phyloP scores from a whole-genome alignment of 2,888 invertebrate species.

The Agonopterix alstromeriana region DNA sequence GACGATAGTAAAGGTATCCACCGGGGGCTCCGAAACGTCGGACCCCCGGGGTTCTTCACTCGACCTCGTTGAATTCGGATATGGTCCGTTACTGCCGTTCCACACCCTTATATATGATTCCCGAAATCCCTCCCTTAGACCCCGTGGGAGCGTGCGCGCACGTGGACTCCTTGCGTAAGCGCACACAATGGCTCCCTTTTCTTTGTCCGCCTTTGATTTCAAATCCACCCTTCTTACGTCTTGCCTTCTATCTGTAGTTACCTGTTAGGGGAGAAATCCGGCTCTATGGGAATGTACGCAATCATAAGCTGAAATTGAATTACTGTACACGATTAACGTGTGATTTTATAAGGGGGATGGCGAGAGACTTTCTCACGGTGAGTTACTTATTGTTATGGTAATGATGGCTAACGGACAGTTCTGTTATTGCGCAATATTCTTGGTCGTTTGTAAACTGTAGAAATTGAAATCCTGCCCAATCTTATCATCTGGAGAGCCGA shows the following conservation, averaged over 20 bases:
- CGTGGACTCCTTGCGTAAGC: conserved; percentile 66
- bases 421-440: background rate
- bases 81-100: conserved; percentile 35
- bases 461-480: too few relatives aligned
- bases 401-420: conserved; percentile 22
- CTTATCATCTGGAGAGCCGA: too few relatives aligned
- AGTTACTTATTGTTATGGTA: conserved; percentile 42
- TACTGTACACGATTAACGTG: conserved; percentile 50
- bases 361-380: conserved; percentile 61
- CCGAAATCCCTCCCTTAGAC: conserved; percentile 38
- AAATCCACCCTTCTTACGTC: conserved; percentile 51
- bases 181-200: conserved; percentile 62
- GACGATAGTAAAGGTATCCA: conserved; percentile 9
- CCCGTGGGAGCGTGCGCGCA: conserved; percentile 66
- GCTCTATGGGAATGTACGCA: conserved; percentile 62
- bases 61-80: conserved; percentile 44
- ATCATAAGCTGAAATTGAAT: conserved; percentile 63
- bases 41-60: conserved; percentile 50
- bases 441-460: too few relatives aligned
- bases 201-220: conserved; percentile 59
- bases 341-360: conserved; percentile 49
- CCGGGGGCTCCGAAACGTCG: conserved; percentile 40
- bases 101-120: conserved; percentile 52
- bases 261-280: conserved; percentile 70
- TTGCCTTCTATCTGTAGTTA: conserved; percentile 63